phyloP scores from a whole-genome alignment of 2,797 vertebrate species.

The Myotis myotis region DNA sequence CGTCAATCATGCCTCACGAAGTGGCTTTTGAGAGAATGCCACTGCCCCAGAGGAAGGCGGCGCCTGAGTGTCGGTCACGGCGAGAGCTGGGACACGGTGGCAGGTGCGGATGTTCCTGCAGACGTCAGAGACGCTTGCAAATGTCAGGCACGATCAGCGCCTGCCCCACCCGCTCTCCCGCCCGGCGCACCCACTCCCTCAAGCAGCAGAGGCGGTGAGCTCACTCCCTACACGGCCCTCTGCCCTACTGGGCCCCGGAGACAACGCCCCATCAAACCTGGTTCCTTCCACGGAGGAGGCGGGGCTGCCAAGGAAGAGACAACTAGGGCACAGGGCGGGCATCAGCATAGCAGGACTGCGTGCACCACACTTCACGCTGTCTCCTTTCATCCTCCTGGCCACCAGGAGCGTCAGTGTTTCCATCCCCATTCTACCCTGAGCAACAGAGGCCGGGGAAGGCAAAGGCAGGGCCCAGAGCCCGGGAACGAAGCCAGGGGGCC shows the following conservation, averaged over 20 bases:
- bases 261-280: background rate
- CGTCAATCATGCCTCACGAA: background rate
- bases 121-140: background rate
- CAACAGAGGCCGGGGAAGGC: background rate
- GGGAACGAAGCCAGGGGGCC: rapidly evolving
- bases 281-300: background rate
- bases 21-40: background rate
- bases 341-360: rapidly evolving
- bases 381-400: background rate
- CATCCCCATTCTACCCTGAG: rapidly evolving
- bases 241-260: background rate
- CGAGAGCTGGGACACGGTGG: rapidly evolving
- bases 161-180: rapidly evolving
- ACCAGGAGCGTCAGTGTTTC: rapidly evolving
- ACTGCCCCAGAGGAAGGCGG: background rate
- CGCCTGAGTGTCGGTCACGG: rapidly evolving
- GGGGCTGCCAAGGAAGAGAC: background rate
- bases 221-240: background rate
- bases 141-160: rapidly evolving
- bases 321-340: rapidly evolving
- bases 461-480: background rate
- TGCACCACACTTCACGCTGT: rapidly evolving
- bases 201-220: rapidly evolving
- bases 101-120: too few relatives aligned
- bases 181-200: rapidly evolving